These are phyloP conservation scores for Tenualosa ilisha DNA, from an alignment of 2,797 vertebrate species.

Conservation along the genomic window DNA sequence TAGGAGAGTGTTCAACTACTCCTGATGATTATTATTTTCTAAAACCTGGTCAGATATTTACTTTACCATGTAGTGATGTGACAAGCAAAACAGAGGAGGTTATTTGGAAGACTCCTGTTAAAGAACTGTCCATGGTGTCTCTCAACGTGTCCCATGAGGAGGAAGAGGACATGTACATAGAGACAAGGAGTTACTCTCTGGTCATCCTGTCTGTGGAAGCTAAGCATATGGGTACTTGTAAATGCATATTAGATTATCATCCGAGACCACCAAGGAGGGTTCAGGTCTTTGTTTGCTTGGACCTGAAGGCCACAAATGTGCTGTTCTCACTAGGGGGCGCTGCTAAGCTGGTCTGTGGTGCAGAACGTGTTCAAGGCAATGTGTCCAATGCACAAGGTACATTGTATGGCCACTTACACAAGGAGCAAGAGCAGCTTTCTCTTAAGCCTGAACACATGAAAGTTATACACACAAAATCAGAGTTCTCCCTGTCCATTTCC, in stretches of 20 bases:
- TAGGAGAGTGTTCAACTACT: too few species aligned
- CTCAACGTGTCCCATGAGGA: neutral
- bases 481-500: neutral
- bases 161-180: neutral
- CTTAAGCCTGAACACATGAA: too few species aligned
- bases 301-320: neutral
- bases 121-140: neutral
- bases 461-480: too few species aligned
- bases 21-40: neutral
- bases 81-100: neutral
- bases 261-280: too few species aligned
- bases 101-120: neutral
- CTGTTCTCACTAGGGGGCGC: neutral
- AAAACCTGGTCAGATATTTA: neutral
- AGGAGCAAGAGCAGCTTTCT: too few species aligned
- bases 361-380: too few species aligned
- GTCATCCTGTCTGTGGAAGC: too few species aligned
- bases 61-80: neutral
- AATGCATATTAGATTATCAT: too few species aligned
- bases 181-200: neutral
- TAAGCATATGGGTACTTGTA: too few species aligned
- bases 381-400: too few species aligned
- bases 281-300: neutral
- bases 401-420: too few species aligned
- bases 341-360: neutral